Evolutionary conservation across 2,797 vertebrate genomes (phyloP), one percentile per base, ranked within the genome.

Genomic region (Anabacerthia variegaticeps): DNA sequence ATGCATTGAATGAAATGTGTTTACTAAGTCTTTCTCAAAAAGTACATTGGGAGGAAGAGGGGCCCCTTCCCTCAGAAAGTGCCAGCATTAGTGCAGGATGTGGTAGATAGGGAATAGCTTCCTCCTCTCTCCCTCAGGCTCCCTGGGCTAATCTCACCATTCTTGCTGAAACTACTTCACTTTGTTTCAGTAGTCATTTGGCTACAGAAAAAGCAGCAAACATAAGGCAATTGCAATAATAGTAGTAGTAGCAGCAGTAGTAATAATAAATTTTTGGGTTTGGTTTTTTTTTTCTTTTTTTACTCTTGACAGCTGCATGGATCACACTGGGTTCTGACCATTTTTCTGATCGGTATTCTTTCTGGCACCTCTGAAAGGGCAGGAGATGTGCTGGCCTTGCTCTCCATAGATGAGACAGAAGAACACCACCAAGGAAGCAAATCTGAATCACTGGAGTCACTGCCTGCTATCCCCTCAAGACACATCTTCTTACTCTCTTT

Each of bases 161-260:
- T 89, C 43, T 17, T 75, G 8, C 41, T 86, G n/a, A 61, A 49
- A n/a, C 44, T 78, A 23, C 62, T 81, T 37, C 22, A 7, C 23
- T 75, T 78, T 1, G 1, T 66, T 88, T 69, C n/a, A 71, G 20
- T 7, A 41, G 20, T 48, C 27, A 19, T 32, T 61, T 61, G 37
- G 14, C 54, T 52, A 21, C 62, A 78, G 27, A 28, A 61, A 55
- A 84, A 52, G 37, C 15, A 72, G 26, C 14, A 32, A 86, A 44
- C 6, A 17, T 24, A 27, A 71, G 48, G 22, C 34, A 74, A 46
- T 16, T 58, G 30, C 7, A 43, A 44, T 24, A 68, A 23, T 39
- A 18, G 9, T 56, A 20, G 37, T 22, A n/a, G 3, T 23, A 44
- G 1, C 14, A 36, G 1, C 32, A 3, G 4, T 14, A 26, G 1